These are phyloP conservation scores for Alces alces DNA, from an alignment of 2,113 vertebrate genomes.

Conservation along the genomic window DNA sequence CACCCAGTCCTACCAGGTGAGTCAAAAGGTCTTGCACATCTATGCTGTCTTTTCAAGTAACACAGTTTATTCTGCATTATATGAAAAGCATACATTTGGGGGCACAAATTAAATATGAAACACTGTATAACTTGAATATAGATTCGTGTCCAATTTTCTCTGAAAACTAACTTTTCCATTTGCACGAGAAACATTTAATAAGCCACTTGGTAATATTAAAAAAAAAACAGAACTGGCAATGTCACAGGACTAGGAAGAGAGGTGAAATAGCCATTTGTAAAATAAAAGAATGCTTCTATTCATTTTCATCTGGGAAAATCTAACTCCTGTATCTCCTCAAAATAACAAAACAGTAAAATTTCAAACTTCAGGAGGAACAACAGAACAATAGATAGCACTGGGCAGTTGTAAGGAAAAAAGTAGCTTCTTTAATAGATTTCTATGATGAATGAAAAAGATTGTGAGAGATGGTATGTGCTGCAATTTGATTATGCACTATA, in stretches of 20 bases:
- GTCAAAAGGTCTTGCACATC: not conserved
- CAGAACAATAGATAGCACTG: conserved; percentile 30
- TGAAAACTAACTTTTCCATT: conserved; percentile 39
- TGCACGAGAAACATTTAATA: not conserved
- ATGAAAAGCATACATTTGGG: conserved; percentile 18
- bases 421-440: conserved; percentile 35
- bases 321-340: conserved; percentile 8
- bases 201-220: not conserved
- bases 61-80: not conserved
- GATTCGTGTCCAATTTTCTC: not conserved
- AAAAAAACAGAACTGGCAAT: conserved; percentile 2
- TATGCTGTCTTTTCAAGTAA: conserved; percentile 33
- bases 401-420: conserved; percentile 31
- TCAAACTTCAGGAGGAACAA: conserved; percentile 2
- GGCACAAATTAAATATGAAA: not conserved
- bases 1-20: not conserved
- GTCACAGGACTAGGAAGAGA: not conserved
- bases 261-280: conserved; percentile 23
- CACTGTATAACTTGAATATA: not conserved
- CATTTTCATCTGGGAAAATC: conserved; percentile 26
- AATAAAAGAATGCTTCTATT: conserved; percentile 26
- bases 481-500: conserved; percentile 8
- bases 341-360: conserved; percentile 43
- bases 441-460: not conserved
- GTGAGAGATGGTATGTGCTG: not conserved